A percentile compares a stretch with the other conserved stretches of the same genome.
Conservation (phyloP, 2,888 invertebrate species). For the Drosophila phalerata region DNA sequence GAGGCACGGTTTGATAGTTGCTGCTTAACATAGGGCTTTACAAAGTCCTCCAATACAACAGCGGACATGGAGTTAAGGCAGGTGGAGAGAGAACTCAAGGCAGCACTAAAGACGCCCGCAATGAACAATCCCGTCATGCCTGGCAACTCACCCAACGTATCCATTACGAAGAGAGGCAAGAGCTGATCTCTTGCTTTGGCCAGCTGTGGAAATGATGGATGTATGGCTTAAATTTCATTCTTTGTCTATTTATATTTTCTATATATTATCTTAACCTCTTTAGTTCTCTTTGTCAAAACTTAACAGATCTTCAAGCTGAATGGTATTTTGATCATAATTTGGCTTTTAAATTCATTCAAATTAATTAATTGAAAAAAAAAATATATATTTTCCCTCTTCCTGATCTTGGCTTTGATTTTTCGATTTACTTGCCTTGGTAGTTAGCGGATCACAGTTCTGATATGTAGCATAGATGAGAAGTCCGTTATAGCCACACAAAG, state of each 20-base stretch:
- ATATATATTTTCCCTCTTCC: no score
- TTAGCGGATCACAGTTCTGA: slow-evolving; percentile 88
- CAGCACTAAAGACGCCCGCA: slow-evolving; percentile 96
- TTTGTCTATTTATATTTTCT: not conserved
- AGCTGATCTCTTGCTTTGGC: slow-evolving; percentile 92
- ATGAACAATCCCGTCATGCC: slow-evolving; percentile 95
- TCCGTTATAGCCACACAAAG: slow-evolving; percentile 88
- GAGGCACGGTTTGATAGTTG: slow-evolving; percentile 87
- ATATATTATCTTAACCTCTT: no score
- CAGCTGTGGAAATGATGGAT: slow-evolving; percentile 84
- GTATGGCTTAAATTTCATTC: not conserved
- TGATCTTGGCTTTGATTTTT: no score
- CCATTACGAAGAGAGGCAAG: slow-evolving; percentile 94
- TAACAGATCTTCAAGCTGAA: no score
- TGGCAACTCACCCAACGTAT: slow-evolving; percentile 90
- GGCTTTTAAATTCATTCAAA: no score
- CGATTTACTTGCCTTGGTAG: slow-evolving; percentile 86
- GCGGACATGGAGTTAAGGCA: slow-evolving; percentile 92
- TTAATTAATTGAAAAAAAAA: no score
- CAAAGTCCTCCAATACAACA: slow-evolving; percentile 90
- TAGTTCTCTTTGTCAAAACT: not conserved
- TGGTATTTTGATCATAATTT: no score
- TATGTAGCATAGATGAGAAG: slow-evolving; percentile 89
- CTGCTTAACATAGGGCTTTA: slow-evolving; percentile 88
- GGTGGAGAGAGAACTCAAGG: slow-evolving; percentile 92